Base-by-base conservation (phyloP, 2,113 vertebrate genomes). In the Falco punctatus region DNA sequence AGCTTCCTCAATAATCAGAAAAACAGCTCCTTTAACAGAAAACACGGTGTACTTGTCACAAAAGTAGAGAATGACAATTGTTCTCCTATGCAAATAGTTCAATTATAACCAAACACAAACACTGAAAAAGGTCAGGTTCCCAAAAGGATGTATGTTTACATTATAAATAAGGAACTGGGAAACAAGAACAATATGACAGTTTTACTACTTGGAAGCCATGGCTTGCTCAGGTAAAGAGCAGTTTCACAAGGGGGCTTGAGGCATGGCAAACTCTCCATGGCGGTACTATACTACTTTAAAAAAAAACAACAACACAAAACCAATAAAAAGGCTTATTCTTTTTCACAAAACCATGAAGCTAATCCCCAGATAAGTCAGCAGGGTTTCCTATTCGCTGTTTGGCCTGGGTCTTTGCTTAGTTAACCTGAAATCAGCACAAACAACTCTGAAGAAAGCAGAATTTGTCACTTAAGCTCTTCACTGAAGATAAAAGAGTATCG, bases 81-180 rank as follows among this genome's bases (percentile, higher is more conserved):
- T 84, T 74, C 87, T 94, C 96, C 92, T 95, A 96, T 97, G 97
- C 94, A 97, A 97, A 97, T 96, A 95, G 71, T 92, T 94, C 70
- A 77, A 90, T 86, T 94, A 86, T 81, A 88, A 95, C 78, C 89
- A 83, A 90, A 80, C 16, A 27, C 67, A 93, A 96, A 90, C 81
- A 81, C 75, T 90, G 87, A 92, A 85, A 92, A 89, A 94, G 95
- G 94, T 94, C 95, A 86, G 35, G 94, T 96, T 97, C 94, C 81
- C 95, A 73, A 97, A 95, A 95, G 91, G 94, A 96, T 96, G 55
- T 78, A 26, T 96, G 83, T 96, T 95, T 95, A 61, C 67, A 82
- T 91, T 97, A 90, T 71, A 97, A 97, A 97, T 96, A 96, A 96
- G 95, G 96, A 97, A 96, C 90, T 86, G 85, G 78, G 82, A 94